Percentiles rank a stretch among this genome's conserved stretches.
Conservation (phyloP, 2,113 vertebrate genomes). For the Nothoprocta pentlandii region DNA sequence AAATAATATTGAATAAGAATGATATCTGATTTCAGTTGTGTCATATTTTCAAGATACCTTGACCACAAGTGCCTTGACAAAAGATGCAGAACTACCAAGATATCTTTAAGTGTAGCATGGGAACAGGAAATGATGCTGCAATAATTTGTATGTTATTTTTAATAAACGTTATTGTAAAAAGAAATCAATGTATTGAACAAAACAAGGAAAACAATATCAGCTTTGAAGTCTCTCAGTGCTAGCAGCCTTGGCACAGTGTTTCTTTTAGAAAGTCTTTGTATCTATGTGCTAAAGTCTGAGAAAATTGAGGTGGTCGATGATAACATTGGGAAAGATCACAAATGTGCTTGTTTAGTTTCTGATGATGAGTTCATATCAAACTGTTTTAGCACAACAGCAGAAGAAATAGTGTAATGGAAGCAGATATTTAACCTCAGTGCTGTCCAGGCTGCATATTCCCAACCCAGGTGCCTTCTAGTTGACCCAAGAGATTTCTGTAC, state of each 20-base stretch:
- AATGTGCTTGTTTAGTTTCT: background rate
- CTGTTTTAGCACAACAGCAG: conserved; percentile 3
- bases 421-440: conserved; percentile 28
- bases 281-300: background rate
- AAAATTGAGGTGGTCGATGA: background rate
- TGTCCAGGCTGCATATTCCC: background rate
- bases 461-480: background rate
- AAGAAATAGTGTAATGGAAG: conserved; percentile 7
- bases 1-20: background rate
- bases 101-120: background rate
- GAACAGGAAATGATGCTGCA: background rate
- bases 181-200: background rate
- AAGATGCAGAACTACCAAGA: background rate
- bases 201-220: background rate
- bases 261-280: background rate
- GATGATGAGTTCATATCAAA: background rate
- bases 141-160: background rate
- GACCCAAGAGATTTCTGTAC: conserved; percentile 11
- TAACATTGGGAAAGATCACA: background rate
- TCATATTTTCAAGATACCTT: background rate
- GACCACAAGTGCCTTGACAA: background rate
- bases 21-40: background rate
- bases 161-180: background rate
- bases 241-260: background rate
- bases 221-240: background rate